Conservation (phyloP, 2,797 vertebrate genomes). For the Siniperca obscura region DNA sequence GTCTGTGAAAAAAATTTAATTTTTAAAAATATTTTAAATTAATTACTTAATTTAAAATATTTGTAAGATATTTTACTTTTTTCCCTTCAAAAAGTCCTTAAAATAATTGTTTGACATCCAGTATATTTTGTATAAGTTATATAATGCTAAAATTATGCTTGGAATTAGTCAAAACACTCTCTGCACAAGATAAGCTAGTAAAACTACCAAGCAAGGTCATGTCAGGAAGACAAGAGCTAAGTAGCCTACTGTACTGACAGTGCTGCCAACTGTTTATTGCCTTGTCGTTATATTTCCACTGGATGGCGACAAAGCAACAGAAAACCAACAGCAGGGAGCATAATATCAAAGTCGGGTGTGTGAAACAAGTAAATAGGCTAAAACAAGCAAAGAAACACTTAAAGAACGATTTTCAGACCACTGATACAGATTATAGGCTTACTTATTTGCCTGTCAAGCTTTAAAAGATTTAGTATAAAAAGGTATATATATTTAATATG, state of each 20-base stretch:
- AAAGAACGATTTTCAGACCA: neutral
- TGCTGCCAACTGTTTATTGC: neutral
- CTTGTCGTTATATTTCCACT: neutral
- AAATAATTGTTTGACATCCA: neutral
- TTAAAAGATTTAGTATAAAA: neutral
- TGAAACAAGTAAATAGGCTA: neutral
- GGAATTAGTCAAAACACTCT: conserved; percentile 10
- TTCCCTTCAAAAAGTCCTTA: neutral
- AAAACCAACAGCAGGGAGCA: neutral
- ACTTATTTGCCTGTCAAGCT: neutral
- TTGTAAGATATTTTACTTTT: neutral
- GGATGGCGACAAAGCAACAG: conserved; percentile 44
- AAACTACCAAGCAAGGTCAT: conserved; percentile 17
- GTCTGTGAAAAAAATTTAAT: neutral
- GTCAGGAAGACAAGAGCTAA: neutral
- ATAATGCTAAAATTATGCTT: conserved; percentile 1
- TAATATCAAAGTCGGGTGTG: neutral
- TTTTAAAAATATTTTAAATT: neutral
- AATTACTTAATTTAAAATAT: neutral
- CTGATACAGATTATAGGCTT: neutral
- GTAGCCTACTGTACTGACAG: neutral
- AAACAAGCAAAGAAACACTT: neutral
- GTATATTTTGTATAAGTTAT: neutral
- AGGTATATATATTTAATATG: too few relatives aligned
- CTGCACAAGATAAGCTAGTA: conserved; percentile 3